Evolutionary conservation across 1,140 invertebrate species (phyloP).

Genomic region (Chlorops oryzae): DNA sequence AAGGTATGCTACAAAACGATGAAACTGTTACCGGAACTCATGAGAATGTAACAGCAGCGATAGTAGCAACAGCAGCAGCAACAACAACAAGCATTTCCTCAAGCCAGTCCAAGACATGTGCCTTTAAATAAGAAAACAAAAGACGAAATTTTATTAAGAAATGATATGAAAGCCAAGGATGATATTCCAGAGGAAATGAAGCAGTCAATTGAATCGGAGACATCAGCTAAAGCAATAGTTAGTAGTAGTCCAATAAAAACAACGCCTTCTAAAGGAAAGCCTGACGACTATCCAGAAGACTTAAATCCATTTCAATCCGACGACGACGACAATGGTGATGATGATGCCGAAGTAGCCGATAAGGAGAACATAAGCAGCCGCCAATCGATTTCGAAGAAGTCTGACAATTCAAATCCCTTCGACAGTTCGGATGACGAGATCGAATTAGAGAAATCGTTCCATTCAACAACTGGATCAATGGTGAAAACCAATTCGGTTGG

Average conservation of each 20-base stretch:
- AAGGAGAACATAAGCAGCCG: slow-evolving; percentile 17
- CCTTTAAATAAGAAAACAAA: slow-evolving; percentile 15
- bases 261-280: slow-evolving; percentile 17
- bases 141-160: slow-evolving; percentile 29
- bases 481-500: slow-evolving; percentile 1
- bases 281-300: slow-evolving; percentile 60
- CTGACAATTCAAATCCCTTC: slow-evolving; percentile 57
- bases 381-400: neutral
- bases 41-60: slow-evolving; percentile 8
- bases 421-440: slow-evolving; percentile 55
- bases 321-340: slow-evolving; percentile 49
- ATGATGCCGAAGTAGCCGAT: slow-evolving; percentile 10
- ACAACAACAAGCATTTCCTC: neutral
- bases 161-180: slow-evolving; percentile 4
- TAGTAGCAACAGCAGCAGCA: neutral
- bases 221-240: neutral
- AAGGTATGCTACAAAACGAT: too few relatives aligned
- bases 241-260: neutral
- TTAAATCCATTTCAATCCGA: slow-evolving; percentile 76
- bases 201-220: neutral
- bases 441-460: slow-evolving; percentile 35
- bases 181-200: neutral
- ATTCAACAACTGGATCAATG: slow-evolving; percentile 5
- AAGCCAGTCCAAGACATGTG: slow-evolving; percentile 11
- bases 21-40: slow-evolving; percentile 20